These are phyloP conservation scores for Harlomillsia oculata DNA, from an alignment of 1,140 invertebrate genomes.

Conservation along the genomic window DNA sequence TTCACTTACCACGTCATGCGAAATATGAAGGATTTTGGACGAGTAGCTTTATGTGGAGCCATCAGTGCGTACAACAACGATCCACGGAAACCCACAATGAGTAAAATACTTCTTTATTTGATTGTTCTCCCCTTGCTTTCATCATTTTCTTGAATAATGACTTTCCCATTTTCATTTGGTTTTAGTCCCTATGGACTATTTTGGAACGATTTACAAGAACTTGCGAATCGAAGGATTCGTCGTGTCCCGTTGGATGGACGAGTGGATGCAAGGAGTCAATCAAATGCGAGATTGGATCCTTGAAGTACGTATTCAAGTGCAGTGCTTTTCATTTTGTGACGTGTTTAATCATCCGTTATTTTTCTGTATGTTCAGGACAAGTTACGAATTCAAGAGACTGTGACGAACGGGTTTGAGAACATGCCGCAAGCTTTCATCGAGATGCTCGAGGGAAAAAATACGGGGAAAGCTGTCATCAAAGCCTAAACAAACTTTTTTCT, in stretches of 20 bases:
- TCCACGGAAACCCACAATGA: constrained; percentile 34
- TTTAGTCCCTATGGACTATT: constrained; percentile 45
- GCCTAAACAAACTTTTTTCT: too few species aligned
- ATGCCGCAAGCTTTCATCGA: constrained; percentile 43
- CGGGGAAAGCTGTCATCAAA: constrained; percentile 43
- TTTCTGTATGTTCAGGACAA: constrained; percentile 39
- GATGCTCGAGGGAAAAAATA: constrained; percentile 42
- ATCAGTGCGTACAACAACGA: constrained; percentile 41
- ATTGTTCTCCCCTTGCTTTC: background rate
- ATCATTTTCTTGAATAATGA: background rate
- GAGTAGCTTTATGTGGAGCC: constrained; percentile 51
- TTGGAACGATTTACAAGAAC: constrained; percentile 45
- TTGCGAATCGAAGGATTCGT: constrained; percentile 54
- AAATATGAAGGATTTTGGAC: constrained; percentile 52
- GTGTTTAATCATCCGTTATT: background rate
- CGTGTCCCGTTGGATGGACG: constrained; percentile 44
- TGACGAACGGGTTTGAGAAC: constrained; percentile 44
- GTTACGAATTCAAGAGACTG: constrained; percentile 42
- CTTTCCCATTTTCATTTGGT: background rate
- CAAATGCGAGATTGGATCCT: constrained; percentile 52
- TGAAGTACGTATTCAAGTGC: constrained; percentile 42
- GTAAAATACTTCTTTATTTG: constrained; percentile 26
- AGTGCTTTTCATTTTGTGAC: background rate
- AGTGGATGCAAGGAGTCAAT: constrained; percentile 47
- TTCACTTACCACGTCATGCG: constrained; percentile 51